Evolutionary conservation across 1,140 invertebrate genomes (phyloP).

Genomic region (Drosophila ananassae): DNA sequence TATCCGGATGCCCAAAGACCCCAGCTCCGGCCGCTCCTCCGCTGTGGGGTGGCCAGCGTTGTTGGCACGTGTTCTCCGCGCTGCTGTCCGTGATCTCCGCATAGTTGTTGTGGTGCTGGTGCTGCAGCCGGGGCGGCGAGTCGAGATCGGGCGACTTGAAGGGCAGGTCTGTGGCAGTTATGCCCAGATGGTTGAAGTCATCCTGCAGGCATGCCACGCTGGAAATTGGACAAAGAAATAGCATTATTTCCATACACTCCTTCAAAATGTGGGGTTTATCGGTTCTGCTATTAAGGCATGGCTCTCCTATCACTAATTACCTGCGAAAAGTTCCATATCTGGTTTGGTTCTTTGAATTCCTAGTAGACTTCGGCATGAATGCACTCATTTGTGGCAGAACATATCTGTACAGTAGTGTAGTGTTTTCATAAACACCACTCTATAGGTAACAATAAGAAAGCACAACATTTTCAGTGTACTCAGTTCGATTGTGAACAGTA

Average conservation of each 20-base stretch:
- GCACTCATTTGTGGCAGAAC: too few relatives aligned
- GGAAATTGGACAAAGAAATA: neutral
- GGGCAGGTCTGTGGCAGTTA: constrained; percentile 81
- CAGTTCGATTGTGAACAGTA: too few relatives aligned
- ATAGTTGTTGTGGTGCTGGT: constrained; percentile 73
- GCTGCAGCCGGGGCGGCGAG: constrained; percentile 49
- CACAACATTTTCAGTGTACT: too few relatives aligned
- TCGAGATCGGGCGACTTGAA: constrained; percentile 81
- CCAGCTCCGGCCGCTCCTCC: constrained; percentile 53
- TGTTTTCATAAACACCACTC: too few relatives aligned
- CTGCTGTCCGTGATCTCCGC: constrained; percentile 81
- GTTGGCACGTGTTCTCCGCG: constrained; percentile 81
- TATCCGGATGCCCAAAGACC: constrained; percentile 84
- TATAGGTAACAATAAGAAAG: too few relatives aligned
- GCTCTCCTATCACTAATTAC: neutral
- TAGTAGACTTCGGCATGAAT: too few relatives aligned
- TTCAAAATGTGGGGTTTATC: neutral
- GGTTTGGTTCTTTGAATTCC: neutral
- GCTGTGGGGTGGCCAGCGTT: constrained; percentile 83
- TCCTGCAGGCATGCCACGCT: constrained; percentile 89
- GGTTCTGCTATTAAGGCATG: neutral
- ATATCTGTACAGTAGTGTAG: too few relatives aligned
- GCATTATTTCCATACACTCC: neutral
- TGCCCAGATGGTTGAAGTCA: constrained; percentile 86
- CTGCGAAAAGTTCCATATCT: neutral